Evolutionary conservation across 2,113 vertebrate genomes (phyloP), one percentile per base, ranked within the genome.

Genomic region (Spermophilus dauricus): DNA sequence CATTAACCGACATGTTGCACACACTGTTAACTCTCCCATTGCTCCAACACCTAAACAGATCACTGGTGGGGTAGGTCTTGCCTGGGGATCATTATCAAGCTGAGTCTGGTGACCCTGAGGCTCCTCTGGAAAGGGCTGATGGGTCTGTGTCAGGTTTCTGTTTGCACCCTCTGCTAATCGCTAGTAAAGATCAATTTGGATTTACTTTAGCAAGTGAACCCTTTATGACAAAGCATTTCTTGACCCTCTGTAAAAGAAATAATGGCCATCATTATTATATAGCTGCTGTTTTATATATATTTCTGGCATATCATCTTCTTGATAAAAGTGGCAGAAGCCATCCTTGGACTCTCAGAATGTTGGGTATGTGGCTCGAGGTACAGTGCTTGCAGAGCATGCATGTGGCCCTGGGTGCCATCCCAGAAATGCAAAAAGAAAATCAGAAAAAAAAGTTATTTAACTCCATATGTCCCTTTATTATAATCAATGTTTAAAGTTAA

Each of bases 41-140:
- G 32, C 12, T 69, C 0, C 2, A 16, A 45, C 72, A 53, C 8
- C 8, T 22, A 8, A 77, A 32, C 1, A 5, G 30, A 13, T 20
- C 17, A 42, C 32, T 9, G 13, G 5, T 3, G 0, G 1, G 5
- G 45, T 34, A 9, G 22, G 0, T 8, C 9, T 9, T 26, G 17
- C 34, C 9, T 8, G 30, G 56, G 34, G 42, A 51, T 1, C 1
- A 45, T 13, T 13, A 34, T 63, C 8, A 76, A 67, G 12, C 22
- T 42, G 10, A 30, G 32, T 24, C 22, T 9, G 9, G 12, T 77
- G 63, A 18, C 12, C 34, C 13, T 5, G 13, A 13, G 2, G 2
- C 3, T 32, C n/a, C 28, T 45, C 0, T 11, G 8, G 56, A 32
- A 6, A 82, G 63, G 7, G 70, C 2, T 11, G 16, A 28, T 17